Base-by-base conservation (phyloP, 2,797 vertebrate genomes). In the Cuculus canorus region DNA sequence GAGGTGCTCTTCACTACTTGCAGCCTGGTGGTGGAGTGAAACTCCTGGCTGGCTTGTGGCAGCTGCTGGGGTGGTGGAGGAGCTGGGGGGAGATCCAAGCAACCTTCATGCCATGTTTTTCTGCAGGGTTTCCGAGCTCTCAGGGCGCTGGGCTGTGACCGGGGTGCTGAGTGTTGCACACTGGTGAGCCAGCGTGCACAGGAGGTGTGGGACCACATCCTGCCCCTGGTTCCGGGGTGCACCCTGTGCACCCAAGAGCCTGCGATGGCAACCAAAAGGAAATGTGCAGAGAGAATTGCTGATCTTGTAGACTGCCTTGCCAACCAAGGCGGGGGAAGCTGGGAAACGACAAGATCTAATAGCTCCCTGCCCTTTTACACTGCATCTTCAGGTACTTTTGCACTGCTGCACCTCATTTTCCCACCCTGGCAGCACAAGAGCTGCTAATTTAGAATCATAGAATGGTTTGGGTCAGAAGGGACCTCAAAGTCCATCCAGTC, bases 351-450 rank as follows among this genome's bases (percentile, higher is more conserved):
- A 18, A 37, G 27, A 17, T 35, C 35, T 10, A 1, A 11, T 12
- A 39, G 6, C 61, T 28, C 11, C 65, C 48, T 70, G n/a, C 27
- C 33, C 43, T 16, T 3, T 13, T 4, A 2, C 33, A 9, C 30
- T 3, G 1, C 5, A 52, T 72, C 7, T 7, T 1, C 1, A 43
- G 57, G 48, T 23, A 7, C 19, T 41, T 1, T 3, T 4, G 54
- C 61, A 13, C 56, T 19, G 17, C 73, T 35, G 60, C 13, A 1
- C 35, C 65, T 18, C 27, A 0, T 24, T 28, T n/a, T 22, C 68
- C 32, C 48, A 30, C 39, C 52, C 43, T 0, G 0, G 15, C 0
- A 1, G 16, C 0, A 1, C 0, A 0, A 9, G 48, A 39, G n/a
- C 16, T 0, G 2, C 33, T 61, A 21, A 0, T 45, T 45, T 45